Percentiles rank a stretch among this genome's conserved stretches.
Evolutionary conservation across 1,140 invertebrate species (phyloP).

Genomic region (Drosophila nebulosa): DNA sequence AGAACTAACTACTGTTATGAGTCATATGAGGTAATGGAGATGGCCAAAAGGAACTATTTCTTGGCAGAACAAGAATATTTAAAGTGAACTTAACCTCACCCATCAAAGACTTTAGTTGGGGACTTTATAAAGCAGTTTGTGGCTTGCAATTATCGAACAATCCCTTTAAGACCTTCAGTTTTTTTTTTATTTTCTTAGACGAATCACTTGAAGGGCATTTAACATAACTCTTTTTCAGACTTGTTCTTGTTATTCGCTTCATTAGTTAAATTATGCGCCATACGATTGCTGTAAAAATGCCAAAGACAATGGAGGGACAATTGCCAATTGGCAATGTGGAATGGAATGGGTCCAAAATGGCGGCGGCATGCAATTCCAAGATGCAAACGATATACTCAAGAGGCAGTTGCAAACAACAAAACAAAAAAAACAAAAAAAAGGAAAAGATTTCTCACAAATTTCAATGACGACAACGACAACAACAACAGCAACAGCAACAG

Average conservation of each 20-base stretch:
- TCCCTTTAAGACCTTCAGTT: not conserved
- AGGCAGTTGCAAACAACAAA: constrained; percentile 30
- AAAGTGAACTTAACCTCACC: too few species aligned
- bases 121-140: too few species aligned
- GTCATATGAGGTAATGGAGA: constrained; percentile 1
- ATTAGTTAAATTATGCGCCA: constrained; percentile 75
- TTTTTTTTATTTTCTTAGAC: not conserved
- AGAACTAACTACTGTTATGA: constrained; percentile 47
- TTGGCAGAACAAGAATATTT: too few species aligned
- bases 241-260: constrained; percentile 34
- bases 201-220: not conserved
- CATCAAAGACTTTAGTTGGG: too few species aligned
- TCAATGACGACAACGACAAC: constrained; percentile 61
- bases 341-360: constrained; percentile 58
- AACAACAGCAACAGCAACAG: too few species aligned
- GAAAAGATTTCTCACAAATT: constrained; percentile 76
- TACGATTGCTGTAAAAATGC: constrained; percentile 64
- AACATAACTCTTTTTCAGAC: not conserved
- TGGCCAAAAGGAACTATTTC: not conserved
- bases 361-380: constrained; percentile 58
- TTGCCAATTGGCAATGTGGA: constrained; percentile 27
- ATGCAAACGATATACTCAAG: constrained; percentile 69
- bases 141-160: too few species aligned
- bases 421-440: constrained; percentile 8
- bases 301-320: constrained; percentile 38